Percentiles rank a stretch among this genome's conserved stretches.
Evolutionary conservation across 2,113 vertebrate species (phyloP).

Genomic region (Petromus typicus): DNA sequence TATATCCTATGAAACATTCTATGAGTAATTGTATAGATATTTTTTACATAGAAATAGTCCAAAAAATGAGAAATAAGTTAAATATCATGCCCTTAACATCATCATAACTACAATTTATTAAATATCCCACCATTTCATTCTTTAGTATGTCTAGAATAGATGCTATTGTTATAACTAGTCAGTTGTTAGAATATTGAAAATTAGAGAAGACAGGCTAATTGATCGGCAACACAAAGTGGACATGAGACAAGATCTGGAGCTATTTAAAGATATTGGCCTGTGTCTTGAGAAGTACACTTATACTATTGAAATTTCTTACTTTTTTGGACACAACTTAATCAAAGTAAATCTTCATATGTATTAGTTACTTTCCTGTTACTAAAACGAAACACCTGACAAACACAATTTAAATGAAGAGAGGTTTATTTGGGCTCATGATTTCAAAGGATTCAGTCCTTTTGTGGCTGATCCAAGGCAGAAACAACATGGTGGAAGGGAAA

Average conservation of each 20-base stretch:
- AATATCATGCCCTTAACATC: not conserved
- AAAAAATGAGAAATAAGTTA: constrained; percentile 17
- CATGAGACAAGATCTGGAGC: not conserved
- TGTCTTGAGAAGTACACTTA: not conserved
- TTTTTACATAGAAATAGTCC: not conserved
- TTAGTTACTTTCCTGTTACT: not conserved
- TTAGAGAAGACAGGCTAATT: not conserved
- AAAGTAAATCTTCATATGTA: not conserved
- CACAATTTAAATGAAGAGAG: not conserved
- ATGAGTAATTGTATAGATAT: not conserved
- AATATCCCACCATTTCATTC: not conserved
- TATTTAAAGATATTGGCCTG: not conserved
- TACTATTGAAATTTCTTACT: not conserved
- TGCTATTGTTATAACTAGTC: not conserved
- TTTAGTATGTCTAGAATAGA: not conserved
- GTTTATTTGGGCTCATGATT: not conserved
- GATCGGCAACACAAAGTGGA: not conserved
- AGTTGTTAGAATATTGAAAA: not conserved
- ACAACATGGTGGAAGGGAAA: not conserved
- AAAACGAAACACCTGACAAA: not conserved
- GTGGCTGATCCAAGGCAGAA: not conserved
- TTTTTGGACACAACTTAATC: not conserved
- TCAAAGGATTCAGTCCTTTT: not conserved
- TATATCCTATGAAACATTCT: not conserved
- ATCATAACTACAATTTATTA: not conserved